phyloP scores from a whole-genome alignment of 2,113 vertebrate genomes.

The Apteryx owenii region DNA sequence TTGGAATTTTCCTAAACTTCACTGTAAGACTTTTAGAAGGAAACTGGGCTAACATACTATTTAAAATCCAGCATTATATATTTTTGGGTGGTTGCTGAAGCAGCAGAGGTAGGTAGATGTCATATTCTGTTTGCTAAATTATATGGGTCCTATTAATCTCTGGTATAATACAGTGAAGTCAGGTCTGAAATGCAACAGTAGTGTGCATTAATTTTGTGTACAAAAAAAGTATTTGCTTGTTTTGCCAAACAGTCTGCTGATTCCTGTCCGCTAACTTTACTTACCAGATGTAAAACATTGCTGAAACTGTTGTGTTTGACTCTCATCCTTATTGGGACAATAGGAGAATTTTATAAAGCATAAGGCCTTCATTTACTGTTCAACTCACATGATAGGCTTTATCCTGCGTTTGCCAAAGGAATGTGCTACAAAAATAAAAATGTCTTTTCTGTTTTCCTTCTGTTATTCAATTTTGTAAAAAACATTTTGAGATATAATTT shows the following conservation, averaged over 20 bases:
- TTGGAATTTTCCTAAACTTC: constrained; percentile 70
- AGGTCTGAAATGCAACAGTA: background rate
- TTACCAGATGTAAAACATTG: background rate
- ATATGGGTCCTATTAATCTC: constrained; percentile 7
- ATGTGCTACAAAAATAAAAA: constrained; percentile 20
- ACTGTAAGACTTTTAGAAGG: constrained; percentile 47
- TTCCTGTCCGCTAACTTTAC: constrained; percentile 18
- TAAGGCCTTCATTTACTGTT: constrained; percentile 56
- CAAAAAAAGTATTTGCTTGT: background rate
- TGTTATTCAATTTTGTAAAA: background rate
- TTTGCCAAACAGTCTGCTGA: background rate
- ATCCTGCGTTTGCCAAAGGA: constrained; percentile 27
- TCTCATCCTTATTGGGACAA: constrained; percentile 44
- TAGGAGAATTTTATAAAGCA: constrained; percentile 54
- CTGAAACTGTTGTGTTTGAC: constrained; percentile 20
- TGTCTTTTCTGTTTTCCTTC: constrained; percentile 22
- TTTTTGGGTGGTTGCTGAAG: constrained; percentile 69
- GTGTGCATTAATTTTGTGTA: background rate
- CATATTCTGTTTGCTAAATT: constrained; percentile 25
- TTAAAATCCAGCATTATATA: constrained; percentile 59
- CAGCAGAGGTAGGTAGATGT: constrained; percentile 61
- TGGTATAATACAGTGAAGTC: background rate
- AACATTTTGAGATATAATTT: background rate
- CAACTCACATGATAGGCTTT: constrained; percentile 45
- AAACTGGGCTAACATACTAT: constrained; percentile 70